Conservation (phyloP, 2,888 invertebrate species). For the Lochmaea crataegi region DNA sequence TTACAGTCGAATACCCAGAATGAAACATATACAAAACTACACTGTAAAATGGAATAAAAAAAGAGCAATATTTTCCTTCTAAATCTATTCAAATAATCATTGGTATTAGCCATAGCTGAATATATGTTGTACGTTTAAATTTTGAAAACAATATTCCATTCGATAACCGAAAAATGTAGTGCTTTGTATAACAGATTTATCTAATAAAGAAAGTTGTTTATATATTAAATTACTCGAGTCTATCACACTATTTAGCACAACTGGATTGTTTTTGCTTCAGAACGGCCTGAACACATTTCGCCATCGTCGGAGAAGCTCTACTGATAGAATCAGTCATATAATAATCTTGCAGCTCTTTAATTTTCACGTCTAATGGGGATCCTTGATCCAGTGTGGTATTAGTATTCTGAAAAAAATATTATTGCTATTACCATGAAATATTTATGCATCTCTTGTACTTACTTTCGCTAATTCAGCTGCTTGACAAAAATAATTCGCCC, state of each 20-base stretch:
- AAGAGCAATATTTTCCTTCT: not conserved
- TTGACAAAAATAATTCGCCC: constrained; percentile 86
- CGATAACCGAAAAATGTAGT: not conserved
- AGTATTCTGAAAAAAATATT: constrained; percentile 56
- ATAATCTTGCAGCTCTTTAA: constrained; percentile 84
- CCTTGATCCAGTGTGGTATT: constrained; percentile 55
- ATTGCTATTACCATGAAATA: not conserved
- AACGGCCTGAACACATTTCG: constrained; percentile 95
- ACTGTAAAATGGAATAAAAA: constrained; percentile 19
- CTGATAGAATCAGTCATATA: constrained; percentile 98
- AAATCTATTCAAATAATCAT: not conserved
- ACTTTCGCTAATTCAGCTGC: constrained; percentile 80
- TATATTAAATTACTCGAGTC: constrained; percentile 30
- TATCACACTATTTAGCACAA: constrained; percentile 46
- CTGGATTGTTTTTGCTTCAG: constrained; percentile 74
- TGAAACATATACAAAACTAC: constrained; percentile 4
- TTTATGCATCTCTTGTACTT: constrained; percentile 42
- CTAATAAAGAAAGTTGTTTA: constrained; percentile 22
- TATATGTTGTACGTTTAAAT: not conserved
- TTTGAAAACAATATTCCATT: not conserved
- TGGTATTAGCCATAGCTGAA: not conserved
- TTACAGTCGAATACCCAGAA: constrained; percentile 25
- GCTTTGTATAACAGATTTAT: not conserved
- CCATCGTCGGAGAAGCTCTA: constrained; percentile 98
- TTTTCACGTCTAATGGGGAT: constrained; percentile 75